Evolutionary conservation across 2,113 vertebrate genomes (phyloP).

Genomic region (Dicentrarchus labrax): DNA sequence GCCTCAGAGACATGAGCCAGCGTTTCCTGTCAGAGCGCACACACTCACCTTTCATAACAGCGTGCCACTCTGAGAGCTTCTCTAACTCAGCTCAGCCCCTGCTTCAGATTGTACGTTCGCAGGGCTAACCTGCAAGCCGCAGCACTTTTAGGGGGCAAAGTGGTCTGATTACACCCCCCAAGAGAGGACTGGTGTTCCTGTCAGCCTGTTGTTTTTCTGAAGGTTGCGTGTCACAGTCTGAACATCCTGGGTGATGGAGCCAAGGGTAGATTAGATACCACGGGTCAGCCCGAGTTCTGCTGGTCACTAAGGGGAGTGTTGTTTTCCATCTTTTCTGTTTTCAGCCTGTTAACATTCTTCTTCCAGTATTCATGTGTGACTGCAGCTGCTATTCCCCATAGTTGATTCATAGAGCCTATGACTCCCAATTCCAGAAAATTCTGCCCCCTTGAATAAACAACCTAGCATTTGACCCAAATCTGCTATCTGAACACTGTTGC

Average conservation of each 20-base stretch:
- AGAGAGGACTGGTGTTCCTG: conserved; percentile 31
- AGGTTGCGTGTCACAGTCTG: conserved; percentile 41
- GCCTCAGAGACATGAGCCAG: conserved; percentile 74
- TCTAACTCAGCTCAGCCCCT: not conserved
- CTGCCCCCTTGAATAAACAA: not conserved
- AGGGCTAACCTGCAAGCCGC: conserved; percentile 46
- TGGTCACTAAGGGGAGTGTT: conserved; percentile 22
- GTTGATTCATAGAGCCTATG: conserved; percentile 52
- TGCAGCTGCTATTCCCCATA: conserved; percentile 52
- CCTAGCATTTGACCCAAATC: not conserved
- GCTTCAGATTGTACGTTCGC: not conserved
- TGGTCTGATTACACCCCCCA: conserved; percentile 58
- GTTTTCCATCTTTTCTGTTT: conserved; percentile 23
- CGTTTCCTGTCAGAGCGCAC: conserved; percentile 69
- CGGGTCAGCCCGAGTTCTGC: conserved; percentile 33
- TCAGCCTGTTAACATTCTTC: conserved; percentile 19
- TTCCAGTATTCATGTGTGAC: conserved; percentile 37
- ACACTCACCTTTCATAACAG: conserved; percentile 73
- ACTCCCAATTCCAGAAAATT: conserved; percentile 55
- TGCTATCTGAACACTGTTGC: conserved; percentile 9
- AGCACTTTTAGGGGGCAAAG: conserved; percentile 72
- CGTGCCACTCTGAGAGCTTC: conserved; percentile 33
- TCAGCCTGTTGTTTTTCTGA: conserved; percentile 37
- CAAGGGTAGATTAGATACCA: conserved; percentile 43
- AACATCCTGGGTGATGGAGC: conserved; percentile 39